Evolutionary conservation across 1,140 invertebrate genomes (phyloP).

Genomic region (Laupala kohalensis): DNA sequence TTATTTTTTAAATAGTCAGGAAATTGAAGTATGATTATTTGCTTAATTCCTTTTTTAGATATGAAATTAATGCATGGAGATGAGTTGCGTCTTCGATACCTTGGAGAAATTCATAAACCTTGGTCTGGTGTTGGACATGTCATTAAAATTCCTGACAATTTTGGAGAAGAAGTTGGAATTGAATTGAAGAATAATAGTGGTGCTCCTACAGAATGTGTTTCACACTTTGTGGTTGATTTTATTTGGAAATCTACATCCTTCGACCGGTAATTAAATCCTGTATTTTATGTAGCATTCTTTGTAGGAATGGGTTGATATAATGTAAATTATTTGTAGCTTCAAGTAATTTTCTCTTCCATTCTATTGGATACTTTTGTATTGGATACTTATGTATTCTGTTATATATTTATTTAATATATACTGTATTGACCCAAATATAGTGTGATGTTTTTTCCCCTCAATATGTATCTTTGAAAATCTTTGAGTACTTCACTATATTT

Average conservation of each 20-base stretch:
- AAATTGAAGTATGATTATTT: neutral
- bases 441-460: too few relatives aligned
- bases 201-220: constrained; percentile 81
- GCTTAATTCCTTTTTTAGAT: constrained; percentile 36
- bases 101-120: constrained; percentile 81
- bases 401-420: neutral
- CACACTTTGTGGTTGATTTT: constrained; percentile 97
- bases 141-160: constrained; percentile 98
- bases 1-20: neutral
- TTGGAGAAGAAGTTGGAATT: constrained; percentile 94
- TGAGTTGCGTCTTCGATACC: constrained; percentile 85
- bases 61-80: constrained; percentile 99
- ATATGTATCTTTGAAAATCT: too few relatives aligned
- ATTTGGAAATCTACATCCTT: constrained; percentile 99
- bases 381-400: neutral
- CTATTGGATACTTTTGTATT: neutral
- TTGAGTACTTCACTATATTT: too few relatives aligned
- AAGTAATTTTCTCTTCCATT: neutral
- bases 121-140: constrained; percentile 95
- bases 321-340: neutral
- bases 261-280: constrained; percentile 63
- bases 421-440: too few relatives aligned
- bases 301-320: neutral
- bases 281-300: too few relatives aligned
- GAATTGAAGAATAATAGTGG: constrained; percentile 85